A percentile compares a stretch with the other conserved stretches of the same genome.
Conservation (phyloP, 2,113 vertebrate species). For the Labrus mixtus region DNA sequence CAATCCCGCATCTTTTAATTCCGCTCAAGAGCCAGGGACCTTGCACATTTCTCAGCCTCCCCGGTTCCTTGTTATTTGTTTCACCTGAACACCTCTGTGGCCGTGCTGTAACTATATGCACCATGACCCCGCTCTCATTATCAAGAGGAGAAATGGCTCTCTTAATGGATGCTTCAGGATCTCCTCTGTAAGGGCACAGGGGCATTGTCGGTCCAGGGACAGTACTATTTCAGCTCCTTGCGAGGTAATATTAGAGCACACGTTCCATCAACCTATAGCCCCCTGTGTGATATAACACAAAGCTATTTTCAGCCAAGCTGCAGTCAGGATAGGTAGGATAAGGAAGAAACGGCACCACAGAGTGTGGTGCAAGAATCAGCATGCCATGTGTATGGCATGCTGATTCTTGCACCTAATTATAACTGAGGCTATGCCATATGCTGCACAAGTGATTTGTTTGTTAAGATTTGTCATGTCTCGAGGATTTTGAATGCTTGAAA, state of each 20-base stretch:
- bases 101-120: not conserved
- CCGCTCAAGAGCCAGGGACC: not conserved
- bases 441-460: not conserved
- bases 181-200: constrained; percentile 48
- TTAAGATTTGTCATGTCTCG: not conserved
- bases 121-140: constrained; percentile 16
- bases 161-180: constrained; percentile 41
- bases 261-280: constrained; percentile 66
- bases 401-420: constrained; percentile 38
- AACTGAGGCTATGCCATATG: not conserved
- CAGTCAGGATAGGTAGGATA: constrained; percentile 42
- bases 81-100: constrained; percentile 9
- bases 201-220: constrained; percentile 53
- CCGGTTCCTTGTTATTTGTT: not conserved
- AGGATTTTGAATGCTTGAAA: not conserved
- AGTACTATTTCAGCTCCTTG: constrained; percentile 53
- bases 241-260: constrained; percentile 58
- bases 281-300: constrained; percentile 61
- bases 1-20: constrained; percentile 21
- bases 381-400: constrained; percentile 13
- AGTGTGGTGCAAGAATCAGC: no score
- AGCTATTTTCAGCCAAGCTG: constrained; percentile 69
- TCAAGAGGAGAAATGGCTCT: constrained; percentile 26
- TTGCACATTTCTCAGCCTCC: not conserved
- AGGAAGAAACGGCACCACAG: constrained; percentile 27